phyloP scores from a whole-genome alignment of 2,888 invertebrate species.

The Phania funesta region DNA sequence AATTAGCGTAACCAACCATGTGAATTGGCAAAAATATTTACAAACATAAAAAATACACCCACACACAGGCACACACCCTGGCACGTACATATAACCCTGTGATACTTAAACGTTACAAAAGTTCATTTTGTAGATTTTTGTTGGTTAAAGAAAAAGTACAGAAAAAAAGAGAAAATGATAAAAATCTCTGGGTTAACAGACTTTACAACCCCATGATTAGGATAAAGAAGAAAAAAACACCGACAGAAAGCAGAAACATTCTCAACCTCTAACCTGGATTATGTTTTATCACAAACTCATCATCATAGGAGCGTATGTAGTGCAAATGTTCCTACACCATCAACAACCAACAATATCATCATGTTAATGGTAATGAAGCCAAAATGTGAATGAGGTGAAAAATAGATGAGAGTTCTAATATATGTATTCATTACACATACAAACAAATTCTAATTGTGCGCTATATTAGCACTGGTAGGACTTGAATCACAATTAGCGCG shows the following conservation, averaged over 20 bases:
- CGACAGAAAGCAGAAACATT: conserved; percentile 4
- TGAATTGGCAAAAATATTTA: conserved; percentile 62
- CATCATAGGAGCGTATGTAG: conserved; percentile 15
- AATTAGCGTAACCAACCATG: conserved; percentile 66
- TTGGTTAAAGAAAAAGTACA: background rate
- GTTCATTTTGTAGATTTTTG: conserved; percentile 30
- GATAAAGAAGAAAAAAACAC: background rate
- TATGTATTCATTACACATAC: background rate
- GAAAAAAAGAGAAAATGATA: conserved; percentile 35
- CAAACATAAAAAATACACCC: conserved; percentile 7
- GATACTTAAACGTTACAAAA: conserved; percentile 52
- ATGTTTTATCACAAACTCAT: conserved; percentile 34
- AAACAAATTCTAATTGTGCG: background rate
- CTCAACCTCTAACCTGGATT: conserved; percentile 41
- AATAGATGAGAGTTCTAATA: conserved; percentile 17
- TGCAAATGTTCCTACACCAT: conserved; percentile 14
- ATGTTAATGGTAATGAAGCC: conserved; percentile 66
- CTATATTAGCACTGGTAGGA: too few relatives aligned
- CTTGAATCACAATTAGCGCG: too few relatives aligned
- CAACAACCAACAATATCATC: conserved; percentile 45
- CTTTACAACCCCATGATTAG: conserved; percentile 43
- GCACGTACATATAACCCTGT: background rate
- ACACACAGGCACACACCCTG: background rate
- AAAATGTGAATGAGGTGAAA: conserved; percentile 64
- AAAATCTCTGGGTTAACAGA: conserved; percentile 62